Base-by-base conservation (phyloP, 1,140 invertebrate genomes). In the Homarus americanus region DNA sequence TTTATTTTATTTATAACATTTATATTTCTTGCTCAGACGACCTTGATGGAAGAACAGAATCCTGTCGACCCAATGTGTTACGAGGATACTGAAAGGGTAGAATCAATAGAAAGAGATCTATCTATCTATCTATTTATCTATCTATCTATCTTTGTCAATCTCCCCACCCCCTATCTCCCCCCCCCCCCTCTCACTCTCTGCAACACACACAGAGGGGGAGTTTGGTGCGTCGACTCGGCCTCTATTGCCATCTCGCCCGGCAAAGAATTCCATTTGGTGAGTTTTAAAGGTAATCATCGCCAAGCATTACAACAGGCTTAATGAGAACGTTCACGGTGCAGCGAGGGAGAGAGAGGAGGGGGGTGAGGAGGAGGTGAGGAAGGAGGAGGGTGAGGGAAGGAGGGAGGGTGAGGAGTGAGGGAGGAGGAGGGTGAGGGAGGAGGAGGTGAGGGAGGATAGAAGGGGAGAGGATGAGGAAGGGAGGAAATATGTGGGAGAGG, bases 231-330 rank as follows among this genome's bases (percentile, higher is more conserved):
- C n/a, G n/a, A 24, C n/a, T 69, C 28, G 3, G 3, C 63, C 24
- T 69, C n/a, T 32, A 34, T 4, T 69, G 63, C 28, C 63, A 24
- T 69, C 63, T 34, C 28, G 4, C 63, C 28, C 4, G 63, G 63
- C 63, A n/a, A 69, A 69, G 63, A 69, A 69, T 69, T 69, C 63
- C 63, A 69, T 69, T 69, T 32, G 28, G 63, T 28, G 28, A 69
- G 63, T 69, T 69, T 69, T 69, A 69, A 69, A 69, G 28, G 63
- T 69, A 69, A 69, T 69, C 63, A 69, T 69, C n/a, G 17, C 63
- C 5, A 32, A 32, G n/a, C 63, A 69, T 69, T 69, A 69, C 63
- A 69, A 28, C n/a, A 28, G n/a, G n/a, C 28, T 28, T 69, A 69
- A 69, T 69, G 63, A 69, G 63, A 24, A 69, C 32, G 32, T 69